These are phyloP conservation scores for Melanostoma mellinum DNA, from an alignment of 2,888 invertebrate species.

Conservation along the genomic window DNA sequence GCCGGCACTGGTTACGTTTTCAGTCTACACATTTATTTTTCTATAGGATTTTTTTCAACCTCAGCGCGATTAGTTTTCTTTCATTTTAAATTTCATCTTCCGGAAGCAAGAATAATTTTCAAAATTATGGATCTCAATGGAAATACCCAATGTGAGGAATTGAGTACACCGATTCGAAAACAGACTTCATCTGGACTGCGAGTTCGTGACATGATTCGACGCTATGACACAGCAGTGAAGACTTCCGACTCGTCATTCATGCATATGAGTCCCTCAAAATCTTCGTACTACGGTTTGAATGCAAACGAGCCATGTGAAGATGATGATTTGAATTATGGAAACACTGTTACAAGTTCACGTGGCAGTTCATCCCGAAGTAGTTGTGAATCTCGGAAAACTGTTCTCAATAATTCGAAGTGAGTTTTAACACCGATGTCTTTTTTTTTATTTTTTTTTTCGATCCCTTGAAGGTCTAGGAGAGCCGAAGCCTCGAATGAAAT, in stretches of 20 bases:
- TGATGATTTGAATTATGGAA: constrained; percentile 39
- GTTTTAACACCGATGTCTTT: background rate
- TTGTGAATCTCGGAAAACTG: constrained; percentile 24
- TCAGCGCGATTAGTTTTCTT: constrained; percentile 15
- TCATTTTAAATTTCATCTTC: background rate
- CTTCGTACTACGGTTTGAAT: constrained; percentile 74
- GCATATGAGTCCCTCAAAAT: background rate
- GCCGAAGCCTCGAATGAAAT: constrained; percentile 21
- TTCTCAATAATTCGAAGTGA: constrained; percentile 31
- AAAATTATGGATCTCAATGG: constrained; percentile 54
- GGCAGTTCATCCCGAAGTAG: constrained; percentile 32
- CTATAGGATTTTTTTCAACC: constrained; percentile 39
- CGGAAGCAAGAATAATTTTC: background rate
- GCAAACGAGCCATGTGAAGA: constrained; percentile 9
- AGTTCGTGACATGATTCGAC: constrained; percentile 79
- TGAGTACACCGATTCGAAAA: background rate
- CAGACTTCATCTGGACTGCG: constrained; percentile 39
- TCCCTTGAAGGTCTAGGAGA: constrained; percentile 11
- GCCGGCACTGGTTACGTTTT: constrained; percentile 41
- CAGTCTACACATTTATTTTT: constrained; percentile 38
- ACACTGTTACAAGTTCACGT: constrained; percentile 30
- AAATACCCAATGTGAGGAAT: constrained; percentile 15
- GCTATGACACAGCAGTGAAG: constrained; percentile 77
- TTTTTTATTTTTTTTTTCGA: background rate
- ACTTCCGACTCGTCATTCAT: constrained; percentile 12